phyloP scores from a whole-genome alignment of 2,888 invertebrate species.

The Campoplex capitator region DNA sequence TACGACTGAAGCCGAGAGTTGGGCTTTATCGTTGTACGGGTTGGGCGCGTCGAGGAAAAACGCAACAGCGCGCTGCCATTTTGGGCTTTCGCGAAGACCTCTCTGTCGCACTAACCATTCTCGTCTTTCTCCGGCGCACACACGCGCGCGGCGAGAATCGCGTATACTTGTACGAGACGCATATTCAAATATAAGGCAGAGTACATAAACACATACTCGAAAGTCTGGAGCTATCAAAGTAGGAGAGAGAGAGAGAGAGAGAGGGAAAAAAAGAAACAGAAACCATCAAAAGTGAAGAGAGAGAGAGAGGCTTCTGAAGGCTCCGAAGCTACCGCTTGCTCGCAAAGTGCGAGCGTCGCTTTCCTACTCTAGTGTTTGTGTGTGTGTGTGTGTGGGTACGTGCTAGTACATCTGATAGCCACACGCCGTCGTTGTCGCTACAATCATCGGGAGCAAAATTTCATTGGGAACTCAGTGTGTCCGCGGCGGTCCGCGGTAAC shows the following conservation, averaged over 20 bases:
- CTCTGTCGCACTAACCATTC: conserved; percentile 34
- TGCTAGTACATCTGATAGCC: not conserved
- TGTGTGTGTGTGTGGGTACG: conserved; percentile 32
- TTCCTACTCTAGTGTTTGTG: not conserved
- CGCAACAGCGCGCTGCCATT: conserved; percentile 71
- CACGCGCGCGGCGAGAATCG: not conserved
- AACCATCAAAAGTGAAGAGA: not conserved
- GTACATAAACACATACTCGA: not conserved
- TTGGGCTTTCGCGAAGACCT: conserved; percentile 65
- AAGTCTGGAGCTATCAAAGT: not conserved
- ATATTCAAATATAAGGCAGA: conserved; percentile 15
- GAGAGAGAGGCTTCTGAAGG: not conserved
- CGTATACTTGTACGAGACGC: not conserved
- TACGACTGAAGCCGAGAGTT: not conserved
- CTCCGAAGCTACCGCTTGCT: conserved; percentile 26
- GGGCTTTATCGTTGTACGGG: not conserved
- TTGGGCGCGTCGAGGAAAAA: conserved; percentile 19
- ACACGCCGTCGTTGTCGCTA: conserved; percentile 46
- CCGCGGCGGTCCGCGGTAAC: conserved; percentile 71
- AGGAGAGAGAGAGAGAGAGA: not conserved
- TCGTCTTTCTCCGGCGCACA: conserved; percentile 8
- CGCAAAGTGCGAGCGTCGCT: conserved; percentile 20
- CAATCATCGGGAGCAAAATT: conserved; percentile 37
- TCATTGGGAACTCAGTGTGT: conserved; percentile 67
- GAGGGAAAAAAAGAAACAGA: too few species aligned